Conservation (phyloP, 2,888 invertebrate species). For the Scaeva pyrastri region DNA sequence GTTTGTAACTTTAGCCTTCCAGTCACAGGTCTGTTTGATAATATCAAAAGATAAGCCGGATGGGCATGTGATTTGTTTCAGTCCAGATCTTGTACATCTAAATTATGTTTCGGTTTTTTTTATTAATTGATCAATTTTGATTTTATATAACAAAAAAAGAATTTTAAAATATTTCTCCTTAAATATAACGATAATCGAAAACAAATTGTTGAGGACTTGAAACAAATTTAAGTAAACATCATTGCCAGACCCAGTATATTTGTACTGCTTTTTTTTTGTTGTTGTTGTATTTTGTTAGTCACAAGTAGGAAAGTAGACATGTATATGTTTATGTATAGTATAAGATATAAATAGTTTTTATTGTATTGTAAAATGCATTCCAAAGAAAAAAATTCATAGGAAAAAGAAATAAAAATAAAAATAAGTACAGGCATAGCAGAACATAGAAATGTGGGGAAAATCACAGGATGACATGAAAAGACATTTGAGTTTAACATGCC, state of each 20-base stretch:
- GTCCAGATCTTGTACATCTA: constrained; percentile 95
- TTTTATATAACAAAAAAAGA: constrained; percentile 23
- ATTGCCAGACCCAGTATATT: constrained; percentile 53
- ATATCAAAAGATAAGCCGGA: constrained; percentile 98
- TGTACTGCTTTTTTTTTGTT: constrained; percentile 28
- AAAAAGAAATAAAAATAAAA: constrained; percentile 47
- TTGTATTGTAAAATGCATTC: constrained; percentile 66
- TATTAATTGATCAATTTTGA: constrained; percentile 48
- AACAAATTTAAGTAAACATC: constrained; percentile 40
- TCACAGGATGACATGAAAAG: constrained; percentile 73
- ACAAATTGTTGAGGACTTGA: constrained; percentile 36
- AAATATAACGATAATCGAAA: constrained; percentile 14
- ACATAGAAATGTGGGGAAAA: constrained; percentile 58
- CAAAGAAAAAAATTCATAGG: constrained; percentile 62
- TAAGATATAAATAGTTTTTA: constrained; percentile 36
- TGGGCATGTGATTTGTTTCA: constrained; percentile 98
- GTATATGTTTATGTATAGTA: constrained; percentile 29
- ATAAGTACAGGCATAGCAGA: constrained; percentile 71
- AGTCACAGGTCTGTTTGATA: constrained; percentile 99
- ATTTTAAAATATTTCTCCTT: constrained; percentile 12
- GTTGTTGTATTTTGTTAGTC: constrained; percentile 60
- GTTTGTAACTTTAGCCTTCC: constrained; percentile 99
- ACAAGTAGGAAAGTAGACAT: constrained; percentile 60
- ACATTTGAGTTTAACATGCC: constrained; percentile 61
- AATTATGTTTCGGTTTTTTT: constrained; percentile 67